Conservation (phyloP, 1,140 invertebrate species). For the Tyrophagus putrescentiae region DNA sequence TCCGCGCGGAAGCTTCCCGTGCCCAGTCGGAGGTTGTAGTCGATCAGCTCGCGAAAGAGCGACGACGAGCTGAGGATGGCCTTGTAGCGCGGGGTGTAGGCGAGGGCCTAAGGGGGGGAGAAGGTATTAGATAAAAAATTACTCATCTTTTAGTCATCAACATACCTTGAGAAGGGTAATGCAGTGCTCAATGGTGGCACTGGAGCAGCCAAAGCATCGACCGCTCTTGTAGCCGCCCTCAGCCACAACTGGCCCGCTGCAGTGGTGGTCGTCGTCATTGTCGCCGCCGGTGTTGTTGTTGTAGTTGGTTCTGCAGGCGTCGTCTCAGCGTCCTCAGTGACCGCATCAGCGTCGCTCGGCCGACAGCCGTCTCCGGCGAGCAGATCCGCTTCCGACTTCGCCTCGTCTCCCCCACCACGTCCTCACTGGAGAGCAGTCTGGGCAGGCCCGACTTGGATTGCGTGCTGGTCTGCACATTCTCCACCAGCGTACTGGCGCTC, state of each 20-base stretch:
- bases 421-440: too few species aligned
- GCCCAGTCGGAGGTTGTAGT: slow-evolving; percentile 59
- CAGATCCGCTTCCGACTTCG: too few species aligned
- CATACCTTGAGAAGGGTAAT: slow-evolving; percentile 58
- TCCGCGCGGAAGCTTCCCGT: slow-evolving; percentile 54
- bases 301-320: not conserved
- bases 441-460: too few species aligned
- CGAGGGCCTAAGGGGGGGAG: slow-evolving; percentile 46
- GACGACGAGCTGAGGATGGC: slow-evolving; percentile 66
- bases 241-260: too few species aligned
- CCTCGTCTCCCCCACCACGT: too few species aligned
- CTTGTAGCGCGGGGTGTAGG: slow-evolving; percentile 59
- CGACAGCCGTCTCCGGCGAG: too few species aligned
- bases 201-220: slow-evolving; percentile 40
- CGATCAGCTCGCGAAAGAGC: slow-evolving; percentile 71
- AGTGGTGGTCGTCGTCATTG: too few species aligned
- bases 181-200: slow-evolving; percentile 71
- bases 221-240: too few species aligned
- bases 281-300: not conserved
- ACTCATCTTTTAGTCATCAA: not conserved
- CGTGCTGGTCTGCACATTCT: too few species aligned
- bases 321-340: slow-evolving; percentile 4
- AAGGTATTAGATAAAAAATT: not conserved
- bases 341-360: too few species aligned
- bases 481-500: too few species aligned